Evolutionary conservation across 1,140 invertebrate genomes (phyloP), one percentile per base, ranked within the genome.

Genomic region (Habropoda laboriosa): DNA sequence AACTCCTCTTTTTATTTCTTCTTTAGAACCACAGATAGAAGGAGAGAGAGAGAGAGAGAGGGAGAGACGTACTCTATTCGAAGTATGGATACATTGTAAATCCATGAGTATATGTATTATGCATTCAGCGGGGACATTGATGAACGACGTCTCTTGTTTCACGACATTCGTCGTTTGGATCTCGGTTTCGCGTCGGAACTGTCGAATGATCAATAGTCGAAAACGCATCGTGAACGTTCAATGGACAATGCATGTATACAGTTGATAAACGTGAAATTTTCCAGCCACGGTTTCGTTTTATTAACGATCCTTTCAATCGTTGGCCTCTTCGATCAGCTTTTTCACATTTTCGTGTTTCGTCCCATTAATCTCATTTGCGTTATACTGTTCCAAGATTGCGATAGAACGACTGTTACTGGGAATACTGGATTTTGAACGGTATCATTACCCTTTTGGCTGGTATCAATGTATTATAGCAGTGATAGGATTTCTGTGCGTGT

Each of bases 141-240:
- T 32, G 21, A 18, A 67, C 64, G 64, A 51, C 8, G 47, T 71
- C 53, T 42, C 18, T 42, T 42, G 68, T 42, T 57, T 57, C 68
- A 3, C 10, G 24, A 42, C 12, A 57, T 71, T 42, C 57, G 24
- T 27, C 24, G n/a, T 8, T 40, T 30, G 16, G 18, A 30, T 35
- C 3, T 18, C 45, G 30, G n/a, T 21, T 12, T n/a, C 61, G 16
- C 30, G n/a, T 57, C 16, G 12, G 24, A 57, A 42, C 18, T 58
- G 21, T 42, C 51, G 27, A 30, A 40, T 21, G 68, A 13, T 49
- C 68, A 42, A 71, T 40, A 71, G 51, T 30, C 27, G 30, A 55
- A 40, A 40, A 55, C n/a, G 60, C 27, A 16, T 60, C 21, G 40
- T 10, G 12, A 27, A 47, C 2, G 63, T 16, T 27, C 21, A 27